Percentiles rank a stretch among this genome's conserved stretches.
These are phyloP conservation scores for Diuraphis noxia DNA, from an alignment of 1,140 invertebrate genomes.

Conservation along the genomic window DNA sequence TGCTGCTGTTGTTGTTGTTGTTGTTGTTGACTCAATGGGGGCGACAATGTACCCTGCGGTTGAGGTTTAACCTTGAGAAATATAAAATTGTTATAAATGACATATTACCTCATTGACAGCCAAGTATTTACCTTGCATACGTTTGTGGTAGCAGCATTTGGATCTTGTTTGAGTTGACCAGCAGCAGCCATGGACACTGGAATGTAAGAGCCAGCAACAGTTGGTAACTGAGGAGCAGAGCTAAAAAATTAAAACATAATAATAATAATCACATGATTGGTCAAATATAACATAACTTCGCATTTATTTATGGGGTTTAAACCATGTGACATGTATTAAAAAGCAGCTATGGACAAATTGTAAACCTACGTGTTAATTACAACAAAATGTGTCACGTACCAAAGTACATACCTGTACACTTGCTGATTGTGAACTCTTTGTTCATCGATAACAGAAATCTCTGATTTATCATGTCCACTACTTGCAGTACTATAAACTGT, in stretches of 20 bases:
- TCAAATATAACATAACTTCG: not conserved
- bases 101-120: conserved; percentile 17
- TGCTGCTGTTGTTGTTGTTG: not conserved
- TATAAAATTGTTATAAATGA: conserved; percentile 50
- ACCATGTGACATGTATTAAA: not conserved
- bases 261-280: not conserved
- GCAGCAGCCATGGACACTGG: conserved; percentile 46
- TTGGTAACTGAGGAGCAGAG: conserved; percentile 45
- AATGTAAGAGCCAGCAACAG: conserved; percentile 47
- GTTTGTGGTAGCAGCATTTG: conserved; percentile 50
- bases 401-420: conserved; percentile 54
- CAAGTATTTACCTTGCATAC: conserved; percentile 51
- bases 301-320: not conserved
- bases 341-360: conserved; percentile 14
- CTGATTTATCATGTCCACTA: conserved; percentile 46
- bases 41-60: conserved; percentile 49
- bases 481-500: conserved; percentile 44
- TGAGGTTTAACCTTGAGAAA: conserved; percentile 53
- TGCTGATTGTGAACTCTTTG: conserved; percentile 51
- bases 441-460: conserved; percentile 49
- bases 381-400: conserved; percentile 52
- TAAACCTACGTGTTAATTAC: conserved; percentile 45
- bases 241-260: not conserved
- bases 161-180: conserved; percentile 49
- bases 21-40: conserved; percentile 46